Evolutionary conservation across 2,888 invertebrate genomes (phyloP).

Genomic region (Scrobipalpa costella): DNA sequence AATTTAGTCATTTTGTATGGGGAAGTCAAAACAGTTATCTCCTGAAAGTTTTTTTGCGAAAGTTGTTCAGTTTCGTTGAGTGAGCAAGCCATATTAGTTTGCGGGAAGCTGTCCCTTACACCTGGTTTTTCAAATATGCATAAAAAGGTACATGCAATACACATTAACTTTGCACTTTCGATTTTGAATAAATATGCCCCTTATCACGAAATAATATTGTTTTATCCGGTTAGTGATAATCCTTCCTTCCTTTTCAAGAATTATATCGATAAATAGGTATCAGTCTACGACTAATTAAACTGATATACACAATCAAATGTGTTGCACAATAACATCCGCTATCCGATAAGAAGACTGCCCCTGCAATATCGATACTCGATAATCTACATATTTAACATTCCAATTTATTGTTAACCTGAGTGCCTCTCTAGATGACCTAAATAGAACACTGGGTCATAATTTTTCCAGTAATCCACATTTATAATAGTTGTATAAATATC

Average conservation of each 20-base stretch:
- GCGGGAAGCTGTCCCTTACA: too few species aligned
- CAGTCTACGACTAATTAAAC: background rate
- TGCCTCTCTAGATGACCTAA: slow-evolving; percentile 42
- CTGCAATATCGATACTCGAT: slow-evolving; percentile 16
- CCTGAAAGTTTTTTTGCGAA: too few species aligned
- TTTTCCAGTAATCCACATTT: slow-evolving; percentile 41
- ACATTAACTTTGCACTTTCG: too few species aligned
- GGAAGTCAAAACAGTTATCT: too few species aligned
- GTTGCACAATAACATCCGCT: slow-evolving; percentile 18
- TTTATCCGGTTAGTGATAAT: background rate
- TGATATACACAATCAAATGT: slow-evolving; percentile 1
- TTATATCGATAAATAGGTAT: background rate
- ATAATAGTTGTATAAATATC: slow-evolving; percentile 9
- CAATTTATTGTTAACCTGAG: slow-evolving; percentile 34
- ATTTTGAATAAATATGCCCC: too few species aligned
- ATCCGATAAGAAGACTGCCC: slow-evolving; percentile 14
- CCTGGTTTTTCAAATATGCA: too few species aligned
- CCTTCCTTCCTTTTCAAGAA: background rate
- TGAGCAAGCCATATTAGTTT: too few species aligned
- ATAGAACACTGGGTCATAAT: slow-evolving; percentile 33
- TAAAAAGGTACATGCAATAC: too few species aligned
- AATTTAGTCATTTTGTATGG: too few species aligned
- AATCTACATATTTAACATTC: slow-evolving; percentile 30
- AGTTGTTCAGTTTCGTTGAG: too few species aligned
- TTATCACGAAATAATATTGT: background rate